Conservation (phyloP, 2,797 vertebrate genomes). For the Momotus momota region DNA sequence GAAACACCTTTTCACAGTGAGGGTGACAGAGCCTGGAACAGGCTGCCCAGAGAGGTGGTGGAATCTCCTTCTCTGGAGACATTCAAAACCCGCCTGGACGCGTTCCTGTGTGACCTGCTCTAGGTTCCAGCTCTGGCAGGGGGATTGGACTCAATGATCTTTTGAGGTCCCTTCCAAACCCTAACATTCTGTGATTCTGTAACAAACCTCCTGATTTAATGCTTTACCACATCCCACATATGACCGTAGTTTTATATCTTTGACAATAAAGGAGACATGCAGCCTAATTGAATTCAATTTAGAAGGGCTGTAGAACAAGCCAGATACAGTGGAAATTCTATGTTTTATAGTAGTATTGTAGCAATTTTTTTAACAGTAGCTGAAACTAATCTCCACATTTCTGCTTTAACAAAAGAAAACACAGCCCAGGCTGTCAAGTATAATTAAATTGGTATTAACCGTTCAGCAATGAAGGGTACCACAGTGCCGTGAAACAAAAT, state of each 20-base stretch:
- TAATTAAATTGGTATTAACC: slow-evolving; percentile 55
- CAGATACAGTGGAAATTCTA: slow-evolving; percentile 8
- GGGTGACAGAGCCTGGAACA: no score
- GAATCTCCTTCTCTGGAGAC: no score
- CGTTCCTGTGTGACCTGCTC: no score
- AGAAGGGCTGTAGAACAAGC: slow-evolving; percentile 36
- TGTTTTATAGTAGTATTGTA: neutral
- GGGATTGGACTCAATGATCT: no score
- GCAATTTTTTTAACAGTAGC: slow-evolving; percentile 18
- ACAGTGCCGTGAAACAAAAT: slow-evolving; percentile 4
- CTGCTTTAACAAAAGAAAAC: slow-evolving; percentile 41
- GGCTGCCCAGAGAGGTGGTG: no score
- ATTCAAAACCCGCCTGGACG: no score
- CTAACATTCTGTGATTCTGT: no score
- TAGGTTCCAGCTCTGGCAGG: no score
- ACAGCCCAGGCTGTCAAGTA: slow-evolving; percentile 1
- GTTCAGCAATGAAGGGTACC: slow-evolving; percentile 8
- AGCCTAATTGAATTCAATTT: slow-evolving; percentile 45
- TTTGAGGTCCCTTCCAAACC: no score
- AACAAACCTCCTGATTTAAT: slow-evolving; percentile 30
- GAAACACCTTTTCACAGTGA: no score
- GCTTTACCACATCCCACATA: slow-evolving; percentile 2
- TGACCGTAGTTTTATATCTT: neutral
- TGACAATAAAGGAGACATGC: slow-evolving; percentile 11
- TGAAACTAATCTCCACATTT: slow-evolving; percentile 58